A percentile compares a stretch with the other conserved stretches of the same genome.
These are phyloP conservation scores for Aegotheles bennettii DNA, from an alignment of 2,113 vertebrate genomes.

Conservation along the genomic window DNA sequence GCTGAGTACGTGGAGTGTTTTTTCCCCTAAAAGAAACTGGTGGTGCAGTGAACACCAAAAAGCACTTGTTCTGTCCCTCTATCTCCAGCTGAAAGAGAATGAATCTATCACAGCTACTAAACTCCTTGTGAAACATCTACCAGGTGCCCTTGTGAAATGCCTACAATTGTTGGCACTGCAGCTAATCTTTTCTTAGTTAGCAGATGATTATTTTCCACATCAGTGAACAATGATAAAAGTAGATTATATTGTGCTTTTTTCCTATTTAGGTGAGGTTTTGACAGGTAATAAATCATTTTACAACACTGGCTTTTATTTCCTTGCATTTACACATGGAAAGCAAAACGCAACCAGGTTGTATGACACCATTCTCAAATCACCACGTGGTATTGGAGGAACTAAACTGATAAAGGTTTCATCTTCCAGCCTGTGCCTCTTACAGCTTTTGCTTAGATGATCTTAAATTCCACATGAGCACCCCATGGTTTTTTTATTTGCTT, in stretches of 20 bases:
- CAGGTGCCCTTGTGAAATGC: background rate
- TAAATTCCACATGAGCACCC: background rate
- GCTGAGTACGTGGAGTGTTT: background rate
- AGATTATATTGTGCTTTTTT: background rate
- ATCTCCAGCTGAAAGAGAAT: background rate
- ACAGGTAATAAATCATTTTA: slow-evolving; percentile 37
- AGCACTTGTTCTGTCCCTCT: background rate
- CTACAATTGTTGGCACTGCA: background rate
- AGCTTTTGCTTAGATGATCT: background rate
- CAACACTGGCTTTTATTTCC: background rate
- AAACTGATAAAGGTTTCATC: background rate
- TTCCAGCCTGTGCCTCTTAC: background rate
- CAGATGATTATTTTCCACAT: slow-evolving; percentile 46
- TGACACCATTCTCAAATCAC: background rate
- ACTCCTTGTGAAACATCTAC: background rate
- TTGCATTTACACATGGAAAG: background rate
- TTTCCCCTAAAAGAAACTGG: background rate
- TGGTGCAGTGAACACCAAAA: background rate
- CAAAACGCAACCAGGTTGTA: background rate
- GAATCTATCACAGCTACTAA: background rate
- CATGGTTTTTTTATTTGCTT: background rate
- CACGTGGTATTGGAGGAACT: background rate
- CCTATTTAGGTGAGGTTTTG: background rate
- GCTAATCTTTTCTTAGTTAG: slow-evolving; percentile 28
- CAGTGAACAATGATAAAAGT: slow-evolving; percentile 21